These are phyloP conservation scores for Heliconius eleuchia DNA, from an alignment of 1,140 invertebrate genomes.

Conservation along the genomic window DNA sequence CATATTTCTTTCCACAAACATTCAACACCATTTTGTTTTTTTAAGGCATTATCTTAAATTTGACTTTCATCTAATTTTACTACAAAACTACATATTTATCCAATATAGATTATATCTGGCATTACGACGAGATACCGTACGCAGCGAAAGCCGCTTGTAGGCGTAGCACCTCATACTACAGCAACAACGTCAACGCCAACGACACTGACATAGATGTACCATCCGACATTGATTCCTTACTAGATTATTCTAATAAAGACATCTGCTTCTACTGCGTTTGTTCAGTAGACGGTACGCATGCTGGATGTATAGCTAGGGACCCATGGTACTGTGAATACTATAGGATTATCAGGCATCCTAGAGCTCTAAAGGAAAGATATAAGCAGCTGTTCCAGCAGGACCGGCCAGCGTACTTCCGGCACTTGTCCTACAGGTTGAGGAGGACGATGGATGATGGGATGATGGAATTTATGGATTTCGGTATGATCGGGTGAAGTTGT, in stretches of 20 bases:
- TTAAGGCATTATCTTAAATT: not conserved
- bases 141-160: constrained; percentile 52
- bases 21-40: not conserved
- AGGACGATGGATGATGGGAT: constrained; percentile 68
- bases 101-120: constrained; percentile 67
- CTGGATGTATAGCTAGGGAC: constrained; percentile 54
- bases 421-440: constrained; percentile 60
- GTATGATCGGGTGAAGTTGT: constrained; percentile 45
- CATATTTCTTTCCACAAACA: no score
- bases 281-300: constrained; percentile 39
- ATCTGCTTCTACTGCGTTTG: constrained; percentile 68
- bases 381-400: constrained; percentile 54
- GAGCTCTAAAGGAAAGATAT: constrained; percentile 50
- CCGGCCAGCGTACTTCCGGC: constrained; percentile 61
- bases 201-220: constrained; percentile 54
- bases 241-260: constrained; percentile 50
- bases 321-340: constrained; percentile 63
- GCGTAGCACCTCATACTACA: constrained; percentile 64
- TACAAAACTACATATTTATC: not conserved
- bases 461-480: constrained; percentile 53
- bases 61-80: not conserved
- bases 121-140: constrained; percentile 72
- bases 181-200: constrained; percentile 55
- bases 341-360: constrained; percentile 44
- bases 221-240: constrained; percentile 49